Evolutionary conservation across 2,113 vertebrate species (phyloP), one percentile per base, ranked within the genome.

Genomic region (Periophthalmus modestus): DNA sequence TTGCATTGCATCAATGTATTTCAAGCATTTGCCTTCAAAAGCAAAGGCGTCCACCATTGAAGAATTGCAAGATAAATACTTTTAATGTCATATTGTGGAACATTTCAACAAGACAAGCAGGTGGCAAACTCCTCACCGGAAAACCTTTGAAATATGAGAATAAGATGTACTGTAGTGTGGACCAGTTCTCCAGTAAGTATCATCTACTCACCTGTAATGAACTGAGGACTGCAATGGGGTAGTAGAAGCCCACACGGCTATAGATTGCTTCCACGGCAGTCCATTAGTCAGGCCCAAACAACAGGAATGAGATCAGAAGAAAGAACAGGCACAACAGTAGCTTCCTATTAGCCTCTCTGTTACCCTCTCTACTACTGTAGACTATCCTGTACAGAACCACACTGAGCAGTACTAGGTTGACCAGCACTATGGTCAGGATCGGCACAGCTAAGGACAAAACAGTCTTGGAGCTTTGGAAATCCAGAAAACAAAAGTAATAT

Each of bases 241-340:
- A 3, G 0, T 96, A 94, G 81, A 95, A 85, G 74, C 91, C 85
- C 2, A 78, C 23, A 78, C 91, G 72, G 39, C 14, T 0, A 85
- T 66, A 0, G 78, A 96, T 85, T 0, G 92, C 94, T 2, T 92
- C 94, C 43, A 96, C 80, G 69, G 95, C 95, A 77, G 92, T 18
- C 91, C 90, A 96, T 95, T 96, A 7, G 96, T 97, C 39, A 96
- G 89, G 59, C 96, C 96, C 75, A 97, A n/a, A 90, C 57, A 97
- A 33, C 16, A 63, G 5, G 15, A 63, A 74, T 24, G 96, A 96
- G 0, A 95, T 96, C 73, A 96, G 89, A 59, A 96, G 92, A 21
- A 93, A 87, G 6, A 97, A 72, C 0, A 95, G 95, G 83, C 95
- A 95, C 78, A 91, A 71, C 69, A 93, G 81, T 57, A 95, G 81